Evolutionary conservation across 2,113 vertebrate species (phyloP), one percentile per base, ranked within the genome.

Genomic region (Cepphus grylle): DNA sequence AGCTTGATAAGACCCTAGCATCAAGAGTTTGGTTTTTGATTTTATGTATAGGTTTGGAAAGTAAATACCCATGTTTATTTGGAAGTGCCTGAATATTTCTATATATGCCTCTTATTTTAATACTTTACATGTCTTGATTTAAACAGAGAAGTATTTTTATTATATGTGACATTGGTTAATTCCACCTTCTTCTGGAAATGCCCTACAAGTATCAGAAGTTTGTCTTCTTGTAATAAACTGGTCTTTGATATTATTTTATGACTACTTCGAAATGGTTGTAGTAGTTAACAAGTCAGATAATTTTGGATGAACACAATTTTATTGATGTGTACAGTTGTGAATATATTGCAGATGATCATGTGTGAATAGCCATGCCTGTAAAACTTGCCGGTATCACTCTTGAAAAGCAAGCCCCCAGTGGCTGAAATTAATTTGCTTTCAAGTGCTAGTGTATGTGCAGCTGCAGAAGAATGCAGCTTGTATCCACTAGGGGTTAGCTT

Each of bases 241-340:
- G 12, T 42, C 14, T 70, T 74, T 66, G 8, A 8, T 63, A 5
- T 7, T 50, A 8, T 43, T 49, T 49, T 49, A 49, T 49, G 47
- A 15, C 4, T 52, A 1, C 8, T 2, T 43, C 36, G 65, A 67
- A 38, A 26, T 67, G 5, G 29, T 70, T 0, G 0, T 22, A 43
- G 19, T 32, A 74, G 26, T 52, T 84, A 49, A 11, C 26, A 71
- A 45, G 26, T 76, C 30, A 58, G 22, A 52, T 50, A 38, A 79
- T 43, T 77, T 70, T 38, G 58, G 16, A 15, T 83, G 12, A 82
- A 47, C 9, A 63, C 6, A 29, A 5, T 78, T 59, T 63, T 30
- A 22, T 11, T 52, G 21, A 30, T 32, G 8, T 50, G 13, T 45
- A 9, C 25, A 22, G 45, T 15, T 47, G 11, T 14, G 40, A 56